Evolutionary conservation across 2,797 vertebrate genomes (phyloP), one percentile per base, ranked within the genome.

Genomic region (Amblyopsis hoosieri): DNA sequence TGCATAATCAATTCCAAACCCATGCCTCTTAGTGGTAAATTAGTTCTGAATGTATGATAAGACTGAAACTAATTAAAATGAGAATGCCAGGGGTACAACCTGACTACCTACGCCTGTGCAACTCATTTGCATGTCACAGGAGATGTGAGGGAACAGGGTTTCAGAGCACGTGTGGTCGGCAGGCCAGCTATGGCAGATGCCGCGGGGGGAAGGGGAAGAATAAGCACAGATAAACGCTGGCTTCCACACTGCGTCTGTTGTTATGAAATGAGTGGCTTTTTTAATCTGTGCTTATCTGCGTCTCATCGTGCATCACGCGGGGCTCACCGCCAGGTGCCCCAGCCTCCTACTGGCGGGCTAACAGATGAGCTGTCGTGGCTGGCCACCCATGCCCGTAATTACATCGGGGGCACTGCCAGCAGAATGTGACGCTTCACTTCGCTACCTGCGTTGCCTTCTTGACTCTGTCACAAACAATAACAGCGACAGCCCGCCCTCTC

Each of bases 341-440:
- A 57, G 72, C 76, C 81, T 84, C 79, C 80, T 79, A 75, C 84
- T 86, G 83, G 80, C 87, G 83, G 80, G 80, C 88, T 87, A 90
- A 90, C 89, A 91, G 87, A 91, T 90, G 90, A 93, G 92, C 90
- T 90, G 91, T 94, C 92, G 92, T 86, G 85, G 84, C 81, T 81
- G 85, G 81, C 90, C 89, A 92, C 83, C 90, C 90, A 88, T 88
- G 90, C 89, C 87, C 87, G 84, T 92, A 92, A 94, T 94, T 92
- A 91, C 82, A 87, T 81, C 52, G 85, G 76, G 86, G 88, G 67
- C 71, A 74, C 62, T 87, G 86, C 86, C 91, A 92, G 85, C 62
- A 81, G 77, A 86, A 74, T 75, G 72, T 75, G 79, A 88, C 64
- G 71, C 66, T 82, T 71, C 79, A 84, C 77, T 87, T 82, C 64